A percentile compares a stretch with the other conserved stretches of the same genome.
phyloP scores from a whole-genome alignment of 2,888 invertebrate genomes.

The Nebria salina region DNA sequence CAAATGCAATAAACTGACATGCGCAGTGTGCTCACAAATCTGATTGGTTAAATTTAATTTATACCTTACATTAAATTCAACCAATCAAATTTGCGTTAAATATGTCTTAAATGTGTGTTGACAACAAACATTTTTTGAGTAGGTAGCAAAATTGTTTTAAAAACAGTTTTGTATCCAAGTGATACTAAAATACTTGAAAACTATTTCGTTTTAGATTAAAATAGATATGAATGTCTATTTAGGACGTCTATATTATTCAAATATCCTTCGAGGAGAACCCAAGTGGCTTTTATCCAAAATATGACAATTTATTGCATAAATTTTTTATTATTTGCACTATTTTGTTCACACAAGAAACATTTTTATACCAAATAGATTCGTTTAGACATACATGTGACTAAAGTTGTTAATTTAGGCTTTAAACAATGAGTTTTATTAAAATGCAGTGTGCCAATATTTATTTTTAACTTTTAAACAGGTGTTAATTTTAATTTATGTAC shows the following conservation, averaged over 20 bases:
- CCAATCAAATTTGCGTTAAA: no score
- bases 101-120: not conserved
- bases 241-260: conserved; percentile 21
- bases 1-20: no score
- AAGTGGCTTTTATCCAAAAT: conserved; percentile 28
- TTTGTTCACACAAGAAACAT: not conserved
- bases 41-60: no score
- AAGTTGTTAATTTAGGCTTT: no score
- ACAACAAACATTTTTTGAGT: conserved; percentile 14
- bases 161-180: conserved; percentile 34
- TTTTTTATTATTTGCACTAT: not conserved
- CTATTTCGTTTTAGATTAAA: conserved; percentile 26
- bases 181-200: conserved; percentile 24
- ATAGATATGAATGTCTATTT: conserved; percentile 32
- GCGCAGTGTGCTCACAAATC: no score
- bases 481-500: not conserved
- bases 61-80: no score
- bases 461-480: not conserved
- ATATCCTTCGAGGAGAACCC: conserved; percentile 5
- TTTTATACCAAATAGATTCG: no score
- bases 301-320: conserved; percentile 17
- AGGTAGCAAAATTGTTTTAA: conserved; percentile 25
- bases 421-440: not conserved
- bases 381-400: no score
- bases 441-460: not conserved